phyloP scores from a whole-genome alignment of 1,140 invertebrate species.

The Zeugodacus cucurbitae region DNA sequence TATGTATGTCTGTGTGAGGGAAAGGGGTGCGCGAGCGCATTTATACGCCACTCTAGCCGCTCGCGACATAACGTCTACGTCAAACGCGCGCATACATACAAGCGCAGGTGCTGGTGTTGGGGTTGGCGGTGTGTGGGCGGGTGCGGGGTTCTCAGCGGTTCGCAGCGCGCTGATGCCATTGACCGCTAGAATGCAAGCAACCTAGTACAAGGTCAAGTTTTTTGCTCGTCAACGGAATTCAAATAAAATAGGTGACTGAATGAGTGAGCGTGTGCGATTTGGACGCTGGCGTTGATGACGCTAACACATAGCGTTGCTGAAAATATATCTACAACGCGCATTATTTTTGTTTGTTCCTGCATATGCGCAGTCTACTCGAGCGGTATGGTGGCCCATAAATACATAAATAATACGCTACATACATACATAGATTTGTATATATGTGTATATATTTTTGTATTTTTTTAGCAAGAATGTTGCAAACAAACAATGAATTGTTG shows the following conservation, averaged over 20 bases:
- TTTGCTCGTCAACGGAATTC: constrained; percentile 7
- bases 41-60: background rate
- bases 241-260: constrained; percentile 29
- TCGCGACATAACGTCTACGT: background rate
- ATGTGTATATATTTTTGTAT: background rate
- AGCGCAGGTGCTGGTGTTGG: background rate
- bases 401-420: background rate
- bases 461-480: background rate
- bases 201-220: constrained; percentile 63
- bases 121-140: background rate
- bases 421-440: background rate
- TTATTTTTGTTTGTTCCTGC: constrained; percentile 20
- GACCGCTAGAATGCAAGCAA: constrained; percentile 63
- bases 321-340: constrained; percentile 1
- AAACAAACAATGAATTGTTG: background rate
- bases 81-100: background rate
- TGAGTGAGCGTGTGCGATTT: background rate
- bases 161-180: constrained; percentile 36
- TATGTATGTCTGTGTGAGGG: background rate
- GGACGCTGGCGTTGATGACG: background rate
- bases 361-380: background rate
- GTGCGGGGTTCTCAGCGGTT: background rate
- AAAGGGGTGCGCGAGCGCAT: background rate
- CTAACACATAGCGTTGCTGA: background rate
- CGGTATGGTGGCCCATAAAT: background rate